A percentile compares a stretch with the other conserved stretches of the same genome.
Evolutionary conservation across 2,113 vertebrate species (phyloP).

Genomic region (Zingel zingel): DNA sequence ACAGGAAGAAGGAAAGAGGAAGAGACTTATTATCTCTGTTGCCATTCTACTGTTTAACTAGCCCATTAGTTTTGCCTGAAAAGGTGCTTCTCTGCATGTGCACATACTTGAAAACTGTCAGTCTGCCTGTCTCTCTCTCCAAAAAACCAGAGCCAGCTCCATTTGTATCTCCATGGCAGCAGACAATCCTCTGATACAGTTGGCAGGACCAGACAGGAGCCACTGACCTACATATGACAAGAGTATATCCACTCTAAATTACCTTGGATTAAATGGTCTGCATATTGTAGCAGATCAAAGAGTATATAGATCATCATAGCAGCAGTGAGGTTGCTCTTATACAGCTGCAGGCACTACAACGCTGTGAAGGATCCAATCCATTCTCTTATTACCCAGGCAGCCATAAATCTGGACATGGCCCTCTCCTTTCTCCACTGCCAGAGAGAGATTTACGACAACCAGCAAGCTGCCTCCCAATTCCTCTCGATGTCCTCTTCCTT

Average conservation of each 20-base stretch:
- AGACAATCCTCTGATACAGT: conserved; percentile 64
- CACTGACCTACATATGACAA: conserved; percentile 65
- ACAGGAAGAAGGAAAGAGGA: conserved; percentile 68
- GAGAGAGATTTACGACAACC: conserved; percentile 57
- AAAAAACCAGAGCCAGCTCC: conserved; percentile 30
- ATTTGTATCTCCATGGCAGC: conserved; percentile 59
- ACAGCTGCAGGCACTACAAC: conserved; percentile 31
- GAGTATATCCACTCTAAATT: conserved; percentile 16
- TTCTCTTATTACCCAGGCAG: conserved; percentile 59
- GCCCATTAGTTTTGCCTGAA: conserved; percentile 28
- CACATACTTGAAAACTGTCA: conserved; percentile 39
- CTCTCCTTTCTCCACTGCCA: conserved; percentile 22
- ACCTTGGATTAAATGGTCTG: conserved; percentile 23
- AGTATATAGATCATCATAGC: conserved; percentile 37
- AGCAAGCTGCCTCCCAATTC: not conserved
- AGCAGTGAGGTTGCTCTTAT: conserved; percentile 21
- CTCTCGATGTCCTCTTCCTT: conserved; percentile 9
- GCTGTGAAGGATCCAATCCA: conserved; percentile 53
- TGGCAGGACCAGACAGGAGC: conserved; percentile 53
- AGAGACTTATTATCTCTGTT: conserved; percentile 54
- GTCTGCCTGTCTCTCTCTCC: conserved; percentile 10
- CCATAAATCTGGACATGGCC: conserved; percentile 52
- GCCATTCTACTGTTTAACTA: conserved; percentile 51
- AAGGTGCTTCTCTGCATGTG: conserved; percentile 53
- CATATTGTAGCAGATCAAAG: conserved; percentile 41